Percentiles rank a stretch among this genome's conserved stretches.
Conservation (phyloP, 2,888 invertebrate genomes). For the Teleogryllus oceanicus region DNA sequence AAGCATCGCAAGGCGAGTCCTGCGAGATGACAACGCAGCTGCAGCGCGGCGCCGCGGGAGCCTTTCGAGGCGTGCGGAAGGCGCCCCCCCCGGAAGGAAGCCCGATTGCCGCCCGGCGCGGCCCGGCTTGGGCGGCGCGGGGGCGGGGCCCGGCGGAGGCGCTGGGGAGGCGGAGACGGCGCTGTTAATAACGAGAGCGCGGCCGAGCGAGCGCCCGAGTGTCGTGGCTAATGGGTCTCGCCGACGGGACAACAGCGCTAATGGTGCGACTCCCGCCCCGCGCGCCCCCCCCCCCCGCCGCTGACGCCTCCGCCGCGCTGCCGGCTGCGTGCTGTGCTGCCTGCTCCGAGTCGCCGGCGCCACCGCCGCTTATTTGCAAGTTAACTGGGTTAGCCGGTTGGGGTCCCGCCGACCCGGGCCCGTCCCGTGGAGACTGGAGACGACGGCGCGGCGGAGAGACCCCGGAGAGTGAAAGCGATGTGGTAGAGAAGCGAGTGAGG, state of each 20-base stretch:
- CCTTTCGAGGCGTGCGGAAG: too few species aligned
- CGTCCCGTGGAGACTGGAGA: background rate
- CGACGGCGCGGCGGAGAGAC: too few species aligned
- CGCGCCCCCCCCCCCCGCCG: background rate
- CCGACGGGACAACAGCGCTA: background rate
- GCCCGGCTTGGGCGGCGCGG: background rate
- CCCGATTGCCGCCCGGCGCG: too few species aligned
- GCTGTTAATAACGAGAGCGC: constrained; percentile 6
- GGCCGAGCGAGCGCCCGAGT: background rate
- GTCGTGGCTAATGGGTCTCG: background rate
- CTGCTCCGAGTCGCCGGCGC: background rate
- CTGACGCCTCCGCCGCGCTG: background rate
- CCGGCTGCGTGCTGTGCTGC: background rate
- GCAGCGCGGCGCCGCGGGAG: too few species aligned
- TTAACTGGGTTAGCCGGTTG: background rate
- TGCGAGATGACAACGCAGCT: too few species aligned
- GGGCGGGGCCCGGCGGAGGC: background rate
- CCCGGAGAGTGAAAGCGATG: too few species aligned
- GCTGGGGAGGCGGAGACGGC: background rate
- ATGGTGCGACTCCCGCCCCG: background rate
- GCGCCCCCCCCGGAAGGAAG: too few species aligned
- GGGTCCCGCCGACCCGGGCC: background rate
- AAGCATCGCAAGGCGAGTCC: too few species aligned
- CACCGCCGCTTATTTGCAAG: constrained; percentile 4
- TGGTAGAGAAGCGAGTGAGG: too few species aligned